Base-by-base conservation (phyloP, 1,140 invertebrate species). In the Neodiprion pinetum region DNA sequence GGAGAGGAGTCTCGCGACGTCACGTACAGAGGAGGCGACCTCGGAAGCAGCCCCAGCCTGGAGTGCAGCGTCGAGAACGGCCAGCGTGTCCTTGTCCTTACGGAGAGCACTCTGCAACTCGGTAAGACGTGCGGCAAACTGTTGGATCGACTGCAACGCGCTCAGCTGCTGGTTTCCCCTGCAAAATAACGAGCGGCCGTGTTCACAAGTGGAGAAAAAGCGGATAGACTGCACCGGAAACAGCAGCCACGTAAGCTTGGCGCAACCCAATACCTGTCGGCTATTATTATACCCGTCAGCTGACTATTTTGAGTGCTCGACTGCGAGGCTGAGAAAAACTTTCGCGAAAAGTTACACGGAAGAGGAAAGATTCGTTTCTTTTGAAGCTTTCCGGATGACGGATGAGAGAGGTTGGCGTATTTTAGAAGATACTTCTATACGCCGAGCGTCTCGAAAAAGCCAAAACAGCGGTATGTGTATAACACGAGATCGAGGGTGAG, bases 1-100 rank as follows among this genome's bases (percentile, higher is more conserved):
- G 9, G 93, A 93, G 12, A 95, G 87, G 48, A 94, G 84, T 81
- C 92, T 91, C 3, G 93, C 92, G 17, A 94, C 91, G 79, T 93
- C 90, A 70, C 92, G 90, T 11, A 93, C 90, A 50, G 92, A 92
- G 23, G 91, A 90, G 9, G 92, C 92, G 0, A 90, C 89, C 21
- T 91, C 89, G 9, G 90, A 89, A 10, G 91, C 89, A n/a, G 90
- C 90, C 61, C 92, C 92, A 73, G 90, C 90, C 78, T 91, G 88
- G 47, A 93, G 80, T 4, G 91, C 91, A 48, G 88, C 88, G 81
- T 94, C 92, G 76, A 95, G 79, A 71, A 92, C 85, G 69, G 90
- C 88, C 40, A 93, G 83, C 61, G 92, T 92, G 79, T 92, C 90
- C 75, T 92, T 90, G 81, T 94, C 93, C 72, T 91, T 89, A 12